Evolutionary conservation across 2,797 vertebrate species (phyloP).

Genomic region (Pangasius macronema): DNA sequence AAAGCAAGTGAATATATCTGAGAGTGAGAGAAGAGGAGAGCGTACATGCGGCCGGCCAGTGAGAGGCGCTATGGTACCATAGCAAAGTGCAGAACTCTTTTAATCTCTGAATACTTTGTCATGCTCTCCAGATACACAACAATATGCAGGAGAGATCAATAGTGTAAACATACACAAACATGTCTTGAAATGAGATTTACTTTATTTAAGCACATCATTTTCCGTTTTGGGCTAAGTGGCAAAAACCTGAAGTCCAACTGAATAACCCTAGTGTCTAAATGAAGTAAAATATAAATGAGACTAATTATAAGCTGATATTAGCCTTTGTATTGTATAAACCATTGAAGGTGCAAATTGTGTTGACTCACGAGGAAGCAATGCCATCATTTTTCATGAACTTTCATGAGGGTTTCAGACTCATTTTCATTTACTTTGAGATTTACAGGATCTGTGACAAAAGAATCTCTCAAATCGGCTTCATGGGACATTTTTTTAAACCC

Average conservation of each 20-base stretch:
- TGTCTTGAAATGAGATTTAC: background rate
- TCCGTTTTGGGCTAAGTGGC: background rate
- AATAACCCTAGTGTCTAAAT: background rate
- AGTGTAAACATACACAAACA: background rate
- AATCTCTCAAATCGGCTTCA: background rate
- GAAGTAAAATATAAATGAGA: slow-evolving; percentile 2
- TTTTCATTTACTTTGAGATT: background rate
- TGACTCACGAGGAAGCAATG: background rate
- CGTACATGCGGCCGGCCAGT: slow-evolving; percentile 15
- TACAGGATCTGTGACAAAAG: background rate
- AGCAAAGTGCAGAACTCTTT: background rate
- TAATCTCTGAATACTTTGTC: slow-evolving; percentile 21
- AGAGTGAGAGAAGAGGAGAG: background rate
- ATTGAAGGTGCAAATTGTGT: background rate
- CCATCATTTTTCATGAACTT: background rate
- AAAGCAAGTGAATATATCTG: slow-evolving; percentile 23
- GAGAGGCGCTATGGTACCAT: slow-evolving; percentile 47
- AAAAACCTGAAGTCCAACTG: background rate
- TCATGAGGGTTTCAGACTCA: background rate
- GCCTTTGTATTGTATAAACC: background rate
- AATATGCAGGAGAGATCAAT: slow-evolving; percentile 14
- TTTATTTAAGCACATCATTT: slow-evolving; percentile 11
- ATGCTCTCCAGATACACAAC: slow-evolving; percentile 18
- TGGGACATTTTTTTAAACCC: background rate
- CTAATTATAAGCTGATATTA: background rate